Evolutionary conservation across 2,888 invertebrate genomes (phyloP), one percentile per base, ranked within the genome.

Genomic region (Deroplatys truncata): DNA sequence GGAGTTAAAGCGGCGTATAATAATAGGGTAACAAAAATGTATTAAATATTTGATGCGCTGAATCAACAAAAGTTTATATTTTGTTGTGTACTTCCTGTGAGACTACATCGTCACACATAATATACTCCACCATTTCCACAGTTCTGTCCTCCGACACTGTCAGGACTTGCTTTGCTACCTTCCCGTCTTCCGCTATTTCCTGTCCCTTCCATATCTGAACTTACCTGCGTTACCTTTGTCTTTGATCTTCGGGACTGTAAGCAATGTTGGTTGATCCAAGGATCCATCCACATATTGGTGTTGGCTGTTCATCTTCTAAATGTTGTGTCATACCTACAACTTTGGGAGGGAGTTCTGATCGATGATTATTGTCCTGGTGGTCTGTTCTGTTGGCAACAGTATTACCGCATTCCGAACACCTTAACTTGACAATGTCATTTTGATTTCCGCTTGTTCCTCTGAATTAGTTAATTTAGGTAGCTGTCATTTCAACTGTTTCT

Each of bases 101-200:
- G n/a, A 86, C 29, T 20, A 86, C 88, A 84, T 88, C 86, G 4
- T 91, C 91, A 87, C 90, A 90, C 91, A 90, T 90, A 85, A 90
- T 87, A 25, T 90, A 92, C 90, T 93, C 93, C 5, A 93, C 92
- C 92, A 93, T 92, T 92, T 93, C 92, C 84, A 93, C 92, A 91
- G 92, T 92, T 28, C 93, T 93, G 90, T 93, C 93, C 82, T 93
- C 93, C n/a, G 92, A 92, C 43, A 93, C 91, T 7, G 93, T 92
- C 28, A 93, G 90, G 90, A 93, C 92, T 86, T 93, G 93, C 89
- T 93, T 93, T 10, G 89, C 82, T 84, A 92, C 91, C 31, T 85
- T 89, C 28, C 86, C 84, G 28, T 89, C 87, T 16, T 84, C 90
- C 56, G 72, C 85, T 43, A 89, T 90, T 82, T 85, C 91, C 31